Evolutionary conservation across 2,113 vertebrate genomes (phyloP).

Genomic region (Bambusicola thoracicus): DNA sequence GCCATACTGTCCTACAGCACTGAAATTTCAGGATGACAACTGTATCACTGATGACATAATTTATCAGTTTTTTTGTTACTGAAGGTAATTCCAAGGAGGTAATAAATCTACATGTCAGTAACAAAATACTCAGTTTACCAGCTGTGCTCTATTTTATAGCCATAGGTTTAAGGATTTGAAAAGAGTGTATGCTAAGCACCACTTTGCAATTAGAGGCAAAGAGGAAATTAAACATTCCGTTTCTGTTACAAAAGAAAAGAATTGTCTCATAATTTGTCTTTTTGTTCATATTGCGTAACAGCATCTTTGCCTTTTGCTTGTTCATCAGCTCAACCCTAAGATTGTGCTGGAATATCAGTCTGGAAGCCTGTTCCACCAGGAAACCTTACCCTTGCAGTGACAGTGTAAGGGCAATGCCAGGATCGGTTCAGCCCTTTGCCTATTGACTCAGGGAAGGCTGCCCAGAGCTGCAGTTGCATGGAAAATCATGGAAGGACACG

Average conservation of each 20-base stretch:
- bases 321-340: conserved; percentile 9
- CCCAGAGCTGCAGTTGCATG: not conserved
- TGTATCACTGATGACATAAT: conserved; percentile 1
- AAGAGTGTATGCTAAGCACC: not conserved
- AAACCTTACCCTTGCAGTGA: not conserved
- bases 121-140: conserved; percentile 54
- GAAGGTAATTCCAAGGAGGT: conserved; percentile 45
- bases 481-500: not conserved
- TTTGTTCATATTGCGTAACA: not conserved
- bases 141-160: conserved; percentile 46
- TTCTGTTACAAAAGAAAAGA: not conserved
- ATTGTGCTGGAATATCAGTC: not conserved
- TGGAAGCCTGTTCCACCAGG: not conserved
- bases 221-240: conserved; percentile 6
- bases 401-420: not conserved
- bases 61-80: conserved; percentile 28
- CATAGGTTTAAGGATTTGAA: conserved; percentile 17
- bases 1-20: not conserved
- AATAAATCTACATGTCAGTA: conserved; percentile 47
- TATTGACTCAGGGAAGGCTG: not conserved
- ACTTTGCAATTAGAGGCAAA: not conserved
- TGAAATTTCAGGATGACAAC: conserved; percentile 36
- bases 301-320: conserved; percentile 3
- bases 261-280: not conserved
- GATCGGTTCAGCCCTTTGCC: conserved; percentile 51